These are phyloP conservation scores for Larimichthys polyactis DNA, from an alignment of 2,113 vertebrate genomes.

Conservation along the genomic window DNA sequence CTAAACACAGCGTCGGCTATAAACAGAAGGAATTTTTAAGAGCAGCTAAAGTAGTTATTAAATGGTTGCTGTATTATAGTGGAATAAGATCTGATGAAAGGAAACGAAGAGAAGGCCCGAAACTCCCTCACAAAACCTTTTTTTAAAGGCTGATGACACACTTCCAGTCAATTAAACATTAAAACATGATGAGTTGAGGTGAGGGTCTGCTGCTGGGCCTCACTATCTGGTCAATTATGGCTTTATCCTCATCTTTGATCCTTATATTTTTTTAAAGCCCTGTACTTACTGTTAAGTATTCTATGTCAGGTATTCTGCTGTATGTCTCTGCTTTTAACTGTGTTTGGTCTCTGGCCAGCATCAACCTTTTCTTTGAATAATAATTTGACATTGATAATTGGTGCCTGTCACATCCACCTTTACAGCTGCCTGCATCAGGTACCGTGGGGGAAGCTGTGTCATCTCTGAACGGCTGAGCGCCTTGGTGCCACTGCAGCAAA, in stretches of 20 bases:
- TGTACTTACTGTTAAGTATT: slow-evolving; percentile 57
- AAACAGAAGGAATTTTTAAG: slow-evolving; percentile 83
- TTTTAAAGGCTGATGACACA: slow-evolving; percentile 53
- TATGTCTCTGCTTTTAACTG: slow-evolving; percentile 60
- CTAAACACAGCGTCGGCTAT: slow-evolving; percentile 62
- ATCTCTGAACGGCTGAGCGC: slow-evolving; percentile 46
- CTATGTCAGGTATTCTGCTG: slow-evolving; percentile 53
- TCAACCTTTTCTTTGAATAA: slow-evolving; percentile 56
- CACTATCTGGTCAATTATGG: slow-evolving; percentile 49
- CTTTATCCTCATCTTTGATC: slow-evolving; percentile 66
- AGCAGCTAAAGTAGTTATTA: slow-evolving; percentile 82
- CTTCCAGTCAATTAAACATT: slow-evolving; percentile 78
- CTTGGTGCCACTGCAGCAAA: slow-evolving; percentile 10
- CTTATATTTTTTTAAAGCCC: slow-evolving; percentile 39
- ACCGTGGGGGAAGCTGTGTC: slow-evolving; percentile 41
- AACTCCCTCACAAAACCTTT: slow-evolving; percentile 30
- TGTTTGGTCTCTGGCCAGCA: slow-evolving; percentile 56
- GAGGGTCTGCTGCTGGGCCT: slow-evolving; percentile 22
- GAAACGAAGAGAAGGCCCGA: slow-evolving; percentile 42
- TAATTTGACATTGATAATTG: slow-evolving; percentile 77
- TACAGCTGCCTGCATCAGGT: slow-evolving; percentile 50
- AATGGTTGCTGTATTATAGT: slow-evolving; percentile 77
- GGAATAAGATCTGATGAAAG: slow-evolving; percentile 82
- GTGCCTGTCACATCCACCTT: slow-evolving; percentile 72
- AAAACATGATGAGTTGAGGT: slow-evolving; percentile 46